Conservation (phyloP, 2,888 invertebrate genomes). For the Boloria selene region DNA sequence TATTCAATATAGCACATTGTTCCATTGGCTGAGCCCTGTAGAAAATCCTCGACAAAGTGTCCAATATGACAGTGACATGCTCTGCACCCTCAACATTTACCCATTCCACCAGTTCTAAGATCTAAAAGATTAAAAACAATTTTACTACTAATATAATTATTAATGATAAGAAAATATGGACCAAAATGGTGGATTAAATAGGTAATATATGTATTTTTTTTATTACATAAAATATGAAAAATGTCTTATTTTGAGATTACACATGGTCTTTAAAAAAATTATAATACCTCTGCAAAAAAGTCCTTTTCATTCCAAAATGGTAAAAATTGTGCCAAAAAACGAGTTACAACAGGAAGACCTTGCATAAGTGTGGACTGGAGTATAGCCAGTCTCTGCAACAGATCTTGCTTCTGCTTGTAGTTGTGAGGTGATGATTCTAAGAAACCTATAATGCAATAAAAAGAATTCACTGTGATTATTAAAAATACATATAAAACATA, state of each 20-base stretch:
- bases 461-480: background rate
- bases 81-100: constrained; percentile 57
- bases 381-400: constrained; percentile 56
- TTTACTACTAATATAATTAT: no score
- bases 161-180: no score
- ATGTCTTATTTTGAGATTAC: no score
- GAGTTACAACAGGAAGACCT: constrained; percentile 68
- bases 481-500: background rate
- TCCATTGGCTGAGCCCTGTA: constrained; percentile 61
- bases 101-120: constrained; percentile 69
- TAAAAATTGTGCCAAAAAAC: constrained; percentile 68
- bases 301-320: constrained; percentile 74
- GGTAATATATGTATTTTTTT: no score
- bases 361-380: constrained; percentile 67
- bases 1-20: constrained; percentile 63
- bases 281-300: constrained; percentile 64
- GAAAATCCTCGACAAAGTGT: constrained; percentile 53
- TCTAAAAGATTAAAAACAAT: constrained; percentile 48
- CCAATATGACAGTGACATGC: constrained; percentile 56
- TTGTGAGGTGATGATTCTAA: constrained; percentile 62
- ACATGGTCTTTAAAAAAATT: background rate
- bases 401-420: constrained; percentile 62
- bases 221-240: no score
- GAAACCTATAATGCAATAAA: constrained; percentile 57
- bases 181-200: no score